A percentile compares a stretch with the other conserved stretches of the same genome.
These are phyloP conservation scores for Lasius platythorax DNA, from an alignment of 2,888 invertebrate genomes.

Conservation along the genomic window DNA sequence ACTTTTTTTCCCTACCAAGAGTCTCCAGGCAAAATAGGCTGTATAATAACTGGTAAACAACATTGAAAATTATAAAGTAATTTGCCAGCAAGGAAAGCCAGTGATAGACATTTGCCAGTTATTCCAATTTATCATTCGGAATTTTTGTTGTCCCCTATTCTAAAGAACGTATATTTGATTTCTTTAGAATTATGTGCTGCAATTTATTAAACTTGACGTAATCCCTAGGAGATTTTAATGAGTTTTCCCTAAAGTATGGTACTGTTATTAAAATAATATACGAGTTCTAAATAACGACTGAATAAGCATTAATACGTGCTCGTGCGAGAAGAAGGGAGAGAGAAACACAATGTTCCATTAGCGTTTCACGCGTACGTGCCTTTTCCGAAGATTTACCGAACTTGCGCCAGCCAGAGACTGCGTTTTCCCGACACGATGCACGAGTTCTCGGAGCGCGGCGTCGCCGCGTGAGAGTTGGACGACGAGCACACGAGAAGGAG, in stretches of 20 bases:
- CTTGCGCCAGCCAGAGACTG: constrained; percentile 47
- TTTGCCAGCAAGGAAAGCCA: constrained; percentile 3
- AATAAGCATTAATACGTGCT: neutral
- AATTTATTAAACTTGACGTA: neutral
- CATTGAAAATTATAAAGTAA: constrained; percentile 66
- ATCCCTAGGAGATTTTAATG: neutral
- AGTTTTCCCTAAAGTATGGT: neutral
- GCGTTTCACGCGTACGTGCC: constrained; percentile 76
- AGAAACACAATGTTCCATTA: constrained; percentile 66
- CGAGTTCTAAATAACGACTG: neutral
- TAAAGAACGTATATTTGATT: neutral
- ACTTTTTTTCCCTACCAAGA: constrained; percentile 34
- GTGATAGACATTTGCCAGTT: constrained; percentile 1
- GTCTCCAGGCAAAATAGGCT: constrained; percentile 68
- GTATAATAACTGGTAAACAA: constrained; percentile 75
- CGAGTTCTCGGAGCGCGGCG: constrained; percentile 31
- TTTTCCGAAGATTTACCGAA: constrained; percentile 74
- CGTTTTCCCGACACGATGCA: constrained; percentile 53
- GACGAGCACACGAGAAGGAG: constrained; percentile 32
- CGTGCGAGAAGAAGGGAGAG: constrained; percentile 4
- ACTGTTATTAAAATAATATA: constrained; percentile 29
- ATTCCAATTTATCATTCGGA: constrained; percentile 34
- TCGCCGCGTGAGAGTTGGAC: constrained; percentile 51
- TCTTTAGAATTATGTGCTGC: neutral
- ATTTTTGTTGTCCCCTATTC: neutral